These are phyloP conservation scores for Megaceryle maxima DNA, from an alignment of 2,113 vertebrate genomes.

Conservation along the genomic window DNA sequence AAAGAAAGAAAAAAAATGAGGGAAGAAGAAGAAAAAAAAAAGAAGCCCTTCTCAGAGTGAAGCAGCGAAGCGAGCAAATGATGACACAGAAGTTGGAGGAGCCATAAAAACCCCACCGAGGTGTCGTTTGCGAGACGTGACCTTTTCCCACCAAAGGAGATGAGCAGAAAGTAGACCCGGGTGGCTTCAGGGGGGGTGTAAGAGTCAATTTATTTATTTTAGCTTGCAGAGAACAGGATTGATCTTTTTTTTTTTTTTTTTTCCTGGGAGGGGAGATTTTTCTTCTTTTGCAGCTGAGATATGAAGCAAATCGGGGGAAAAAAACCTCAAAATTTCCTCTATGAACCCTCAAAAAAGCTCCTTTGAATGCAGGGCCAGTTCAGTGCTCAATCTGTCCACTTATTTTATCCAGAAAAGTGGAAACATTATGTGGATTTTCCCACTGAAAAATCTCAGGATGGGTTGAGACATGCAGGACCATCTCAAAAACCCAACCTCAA, in stretches of 20 bases:
- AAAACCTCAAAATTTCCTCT: background rate
- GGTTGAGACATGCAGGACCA: accelerated
- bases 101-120: slow-evolving; percentile 56
- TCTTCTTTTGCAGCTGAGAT: background rate
- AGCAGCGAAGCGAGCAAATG: slow-evolving; percentile 36
- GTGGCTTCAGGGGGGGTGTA: background rate
- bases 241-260: background rate
- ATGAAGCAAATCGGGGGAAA: background rate
- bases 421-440: background rate
- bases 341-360: background rate
- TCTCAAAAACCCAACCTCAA: background rate
- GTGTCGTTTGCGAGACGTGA: slow-evolving; percentile 49
- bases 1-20: background rate
- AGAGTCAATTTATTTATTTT: slow-evolving; percentile 38
- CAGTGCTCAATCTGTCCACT: accelerated
- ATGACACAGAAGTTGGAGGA: slow-evolving; percentile 42
- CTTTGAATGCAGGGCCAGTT: accelerated
- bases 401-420: accelerated
- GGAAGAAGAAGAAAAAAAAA: background rate
- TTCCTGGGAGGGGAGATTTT: background rate
- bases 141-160: slow-evolving; percentile 48
- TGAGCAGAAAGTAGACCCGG: background rate
- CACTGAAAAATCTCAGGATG: background rate
- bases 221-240: background rate
- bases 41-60: background rate